Conservation (phyloP, 1,140 invertebrate species). For the Bombus impatiens region DNA sequence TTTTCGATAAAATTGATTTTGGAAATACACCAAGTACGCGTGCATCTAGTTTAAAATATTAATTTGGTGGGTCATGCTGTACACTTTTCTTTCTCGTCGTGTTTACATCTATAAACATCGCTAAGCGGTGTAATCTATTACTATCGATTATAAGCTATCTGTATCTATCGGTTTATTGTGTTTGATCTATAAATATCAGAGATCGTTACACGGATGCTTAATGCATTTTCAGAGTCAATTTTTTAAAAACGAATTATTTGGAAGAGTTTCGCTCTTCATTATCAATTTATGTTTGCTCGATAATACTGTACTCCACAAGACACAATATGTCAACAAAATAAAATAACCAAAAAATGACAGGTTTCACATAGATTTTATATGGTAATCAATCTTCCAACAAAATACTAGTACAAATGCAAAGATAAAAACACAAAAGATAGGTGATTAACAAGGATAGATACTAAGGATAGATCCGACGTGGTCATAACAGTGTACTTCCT, state of each 20-base stretch:
- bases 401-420: not conserved
- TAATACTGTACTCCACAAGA: not conserved
- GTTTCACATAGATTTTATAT: not conserved
- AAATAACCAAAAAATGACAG: not conserved
- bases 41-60: too few relatives aligned
- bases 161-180: not conserved
- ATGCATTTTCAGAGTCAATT: not conserved
- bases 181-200: not conserved
- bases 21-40: too few relatives aligned
- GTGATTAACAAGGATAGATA: not conserved
- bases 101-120: not conserved
- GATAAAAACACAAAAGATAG: not conserved
- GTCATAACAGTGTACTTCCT: constrained; percentile 9
- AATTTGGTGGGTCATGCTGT: too few relatives aligned
- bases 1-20: too few relatives aligned
- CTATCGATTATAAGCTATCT: not conserved
- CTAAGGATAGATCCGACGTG: constrained; percentile 4
- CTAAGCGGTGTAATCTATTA: not conserved
- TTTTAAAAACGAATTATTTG: not conserved
- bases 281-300: not conserved
- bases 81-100: too few relatives aligned
- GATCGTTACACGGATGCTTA: not conserved
- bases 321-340: not conserved
- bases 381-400: not conserved
- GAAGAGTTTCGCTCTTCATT: not conserved